phyloP scores from a whole-genome alignment of 2,888 invertebrate species.

The Tachina lurida region DNA sequence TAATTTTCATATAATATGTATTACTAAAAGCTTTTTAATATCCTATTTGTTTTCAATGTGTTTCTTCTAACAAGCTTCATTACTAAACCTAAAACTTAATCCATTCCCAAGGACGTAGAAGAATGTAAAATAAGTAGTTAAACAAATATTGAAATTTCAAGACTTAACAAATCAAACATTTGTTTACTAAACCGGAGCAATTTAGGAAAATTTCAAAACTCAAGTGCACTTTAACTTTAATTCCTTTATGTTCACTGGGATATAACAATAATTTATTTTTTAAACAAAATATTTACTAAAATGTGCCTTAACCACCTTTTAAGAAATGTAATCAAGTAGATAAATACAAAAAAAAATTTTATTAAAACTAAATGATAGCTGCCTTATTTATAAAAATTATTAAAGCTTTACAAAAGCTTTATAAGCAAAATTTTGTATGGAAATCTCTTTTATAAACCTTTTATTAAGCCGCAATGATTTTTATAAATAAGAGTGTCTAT shows the following conservation, averaged over 20 bases:
- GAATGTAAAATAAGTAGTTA: slow-evolving; percentile 31
- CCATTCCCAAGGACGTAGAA: slow-evolving; percentile 32
- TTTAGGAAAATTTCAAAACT: slow-evolving; percentile 33
- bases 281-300: slow-evolving; percentile 43
- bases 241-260: slow-evolving; percentile 4
- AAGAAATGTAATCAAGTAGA: not conserved
- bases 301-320: slow-evolving; percentile 72
- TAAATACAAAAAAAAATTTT: slow-evolving; percentile 1
- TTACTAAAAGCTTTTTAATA: slow-evolving; percentile 12
- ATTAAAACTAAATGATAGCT: not conserved
- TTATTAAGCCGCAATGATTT: too few relatives aligned
- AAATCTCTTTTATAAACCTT: too few relatives aligned
- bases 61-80: slow-evolving; percentile 64
- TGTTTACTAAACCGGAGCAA: slow-evolving; percentile 41
- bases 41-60: slow-evolving; percentile 47
- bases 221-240: slow-evolving; percentile 51
- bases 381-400: too few relatives aligned
- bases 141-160: slow-evolving; percentile 24
- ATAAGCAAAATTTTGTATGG: too few relatives aligned
- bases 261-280: slow-evolving; percentile 2
- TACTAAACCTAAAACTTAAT: slow-evolving; percentile 29
- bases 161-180: slow-evolving; percentile 33
- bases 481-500: not conserved
- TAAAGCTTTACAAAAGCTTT: too few relatives aligned
- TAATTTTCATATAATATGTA: not conserved